Percentiles rank a stretch among this genome's conserved stretches.
These are phyloP conservation scores for Harmothoe impar DNA, from an alignment of 2,888 invertebrate genomes.

Conservation along the genomic window DNA sequence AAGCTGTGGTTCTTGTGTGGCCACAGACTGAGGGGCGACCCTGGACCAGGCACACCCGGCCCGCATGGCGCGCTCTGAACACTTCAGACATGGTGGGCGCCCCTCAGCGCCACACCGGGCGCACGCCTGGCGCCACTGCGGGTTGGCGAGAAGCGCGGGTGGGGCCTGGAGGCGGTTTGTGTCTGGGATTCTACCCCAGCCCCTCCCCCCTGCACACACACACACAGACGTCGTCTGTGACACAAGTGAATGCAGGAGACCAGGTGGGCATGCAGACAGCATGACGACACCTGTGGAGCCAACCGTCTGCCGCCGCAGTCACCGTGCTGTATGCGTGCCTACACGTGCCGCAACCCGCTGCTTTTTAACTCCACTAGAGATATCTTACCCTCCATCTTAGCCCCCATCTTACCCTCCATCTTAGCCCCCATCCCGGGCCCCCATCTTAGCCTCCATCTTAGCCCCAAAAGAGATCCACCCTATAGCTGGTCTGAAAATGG, in stretches of 20 bases:
- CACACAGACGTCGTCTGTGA: neutral
- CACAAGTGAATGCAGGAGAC: neutral
- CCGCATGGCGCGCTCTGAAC: neutral
- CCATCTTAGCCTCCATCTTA: no score
- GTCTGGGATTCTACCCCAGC: neutral
- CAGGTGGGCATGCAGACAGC: slow-evolving; percentile 37
- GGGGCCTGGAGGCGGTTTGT: neutral
- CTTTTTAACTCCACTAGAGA: no score
- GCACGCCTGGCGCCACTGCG: neutral
- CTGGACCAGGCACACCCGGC: neutral
- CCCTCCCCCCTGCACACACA: neutral
- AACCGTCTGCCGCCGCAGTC: neutral
- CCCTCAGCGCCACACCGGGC: neutral
- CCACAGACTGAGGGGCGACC: slow-evolving; percentile 3
- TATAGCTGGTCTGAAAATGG: no score
- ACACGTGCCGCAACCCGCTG: neutral
- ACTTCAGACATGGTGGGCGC: neutral
- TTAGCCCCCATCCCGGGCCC: no score
- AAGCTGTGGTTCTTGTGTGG: no score
- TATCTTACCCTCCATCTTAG: no score
- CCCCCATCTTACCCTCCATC: no score
- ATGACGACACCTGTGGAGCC: slow-evolving; percentile 52
- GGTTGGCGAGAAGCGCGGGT: neutral
- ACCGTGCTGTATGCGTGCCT: neutral
- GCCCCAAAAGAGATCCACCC: no score